A percentile compares a stretch with the other conserved stretches of the same genome.
phyloP scores from a whole-genome alignment of 2,888 invertebrate genomes.

The Dicyrtomina minuta region DNA sequence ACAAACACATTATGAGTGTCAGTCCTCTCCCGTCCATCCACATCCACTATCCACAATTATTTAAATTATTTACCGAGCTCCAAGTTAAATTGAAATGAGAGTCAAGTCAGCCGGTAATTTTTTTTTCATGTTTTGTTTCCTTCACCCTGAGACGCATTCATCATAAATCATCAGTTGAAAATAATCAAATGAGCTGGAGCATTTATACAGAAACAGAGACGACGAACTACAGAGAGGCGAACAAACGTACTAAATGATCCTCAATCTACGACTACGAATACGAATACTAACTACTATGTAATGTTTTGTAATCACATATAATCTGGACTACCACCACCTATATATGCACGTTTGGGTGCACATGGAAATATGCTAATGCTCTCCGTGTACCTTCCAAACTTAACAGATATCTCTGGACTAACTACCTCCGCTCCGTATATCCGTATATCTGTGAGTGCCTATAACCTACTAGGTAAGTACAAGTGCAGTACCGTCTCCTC shows the following conservation, averaged over 20 bases:
- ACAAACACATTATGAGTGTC: no score
- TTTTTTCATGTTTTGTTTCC: slow-evolving; percentile 18
- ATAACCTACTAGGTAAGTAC: not conserved
- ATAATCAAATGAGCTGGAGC: slow-evolving; percentile 27
- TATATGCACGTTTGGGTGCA: not conserved
- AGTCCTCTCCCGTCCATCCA: not conserved
- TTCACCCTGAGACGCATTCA: slow-evolving; percentile 25
- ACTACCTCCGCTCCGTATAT: no score
- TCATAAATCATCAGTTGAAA: slow-evolving; percentile 34
- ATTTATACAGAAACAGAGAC: not conserved
- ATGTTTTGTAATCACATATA: no score
- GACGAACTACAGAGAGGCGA: not conserved
- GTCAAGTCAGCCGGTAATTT: slow-evolving; percentile 31
- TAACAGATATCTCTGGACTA: no score
- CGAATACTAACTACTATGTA: no score
- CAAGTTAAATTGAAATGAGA: slow-evolving; percentile 28
- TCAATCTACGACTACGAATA: no score
- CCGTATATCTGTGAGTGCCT: not conserved
- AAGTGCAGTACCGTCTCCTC: not conserved
- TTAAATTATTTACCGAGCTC: slow-evolving; percentile 29
- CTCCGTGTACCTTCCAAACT: no score
- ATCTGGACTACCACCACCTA: no score
- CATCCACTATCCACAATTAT: slow-evolving; percentile 21
- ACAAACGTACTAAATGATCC: slow-evolving; percentile 8
- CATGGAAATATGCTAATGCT: no score